These are phyloP conservation scores for Cremastinae sp. DNA, from an alignment of 2,888 invertebrate species.

Conservation along the genomic window DNA sequence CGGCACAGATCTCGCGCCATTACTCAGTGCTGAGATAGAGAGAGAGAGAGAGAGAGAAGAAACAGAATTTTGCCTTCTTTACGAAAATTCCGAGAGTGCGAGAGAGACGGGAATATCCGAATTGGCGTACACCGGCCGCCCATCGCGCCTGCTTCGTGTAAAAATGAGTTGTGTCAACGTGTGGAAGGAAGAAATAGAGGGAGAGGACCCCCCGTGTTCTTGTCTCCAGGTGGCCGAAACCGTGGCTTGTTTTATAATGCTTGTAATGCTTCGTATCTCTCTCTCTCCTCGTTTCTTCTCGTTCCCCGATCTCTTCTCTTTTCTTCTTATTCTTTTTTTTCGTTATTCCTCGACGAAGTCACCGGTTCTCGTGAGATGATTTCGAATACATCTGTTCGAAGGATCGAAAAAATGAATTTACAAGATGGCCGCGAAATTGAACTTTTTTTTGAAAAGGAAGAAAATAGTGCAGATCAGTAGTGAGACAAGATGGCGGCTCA, in stretches of 20 bases:
- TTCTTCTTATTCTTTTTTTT: too few species aligned
- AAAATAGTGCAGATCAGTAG: too few species aligned
- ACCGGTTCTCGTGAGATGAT: too few species aligned
- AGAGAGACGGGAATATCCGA: conserved; percentile 39
- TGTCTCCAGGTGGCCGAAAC: conserved; percentile 73
- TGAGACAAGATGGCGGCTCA: too few species aligned
- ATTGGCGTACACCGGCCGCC: conserved; percentile 71
- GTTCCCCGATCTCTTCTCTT: too few species aligned
- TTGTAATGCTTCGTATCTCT: conserved; percentile 36
- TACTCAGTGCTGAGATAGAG: conserved; percentile 69
- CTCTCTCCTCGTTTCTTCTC: conserved; percentile 26
- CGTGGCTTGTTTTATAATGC: conserved; percentile 71
- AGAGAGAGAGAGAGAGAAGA: conserved; percentile 49
- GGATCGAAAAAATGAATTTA: too few species aligned
- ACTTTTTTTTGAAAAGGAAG: too few species aligned
- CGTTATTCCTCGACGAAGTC: neutral
- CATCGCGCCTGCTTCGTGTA: conserved; percentile 78
- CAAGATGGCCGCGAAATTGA: too few species aligned
- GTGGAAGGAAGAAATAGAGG: conserved; percentile 51
- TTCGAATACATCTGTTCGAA: too few species aligned
- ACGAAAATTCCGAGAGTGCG: neutral
- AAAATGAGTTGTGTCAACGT: conserved; percentile 80
- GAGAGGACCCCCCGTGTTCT: conserved; percentile 70
- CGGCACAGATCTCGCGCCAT: conserved; percentile 76
- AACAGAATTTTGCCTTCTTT: too few species aligned